Conservation (phyloP, 2,888 invertebrate species). For the Conomelus anceps region DNA sequence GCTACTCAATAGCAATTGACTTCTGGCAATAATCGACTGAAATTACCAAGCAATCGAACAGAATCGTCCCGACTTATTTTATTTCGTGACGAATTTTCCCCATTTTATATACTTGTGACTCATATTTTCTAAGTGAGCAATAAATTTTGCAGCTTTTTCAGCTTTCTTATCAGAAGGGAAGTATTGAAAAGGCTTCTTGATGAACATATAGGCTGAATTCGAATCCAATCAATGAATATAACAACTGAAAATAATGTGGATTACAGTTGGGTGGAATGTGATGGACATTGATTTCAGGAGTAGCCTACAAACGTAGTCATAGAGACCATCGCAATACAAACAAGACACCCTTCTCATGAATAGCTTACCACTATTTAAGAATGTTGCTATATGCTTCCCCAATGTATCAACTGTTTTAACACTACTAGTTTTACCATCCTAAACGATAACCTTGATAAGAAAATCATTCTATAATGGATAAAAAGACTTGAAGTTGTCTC, state of each 20-base stretch:
- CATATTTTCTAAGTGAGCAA: neutral
- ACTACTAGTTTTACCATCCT: too few relatives aligned
- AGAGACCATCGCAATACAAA: neutral
- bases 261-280: neutral
- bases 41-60: neutral
- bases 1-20: neutral
- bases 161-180: neutral
- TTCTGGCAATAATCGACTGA: neutral
- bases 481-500: too few relatives aligned
- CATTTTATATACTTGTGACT: neutral
- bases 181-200: neutral
- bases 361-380: neutral
- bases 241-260: neutral
- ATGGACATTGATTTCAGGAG: neutral
- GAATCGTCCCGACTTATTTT: neutral
- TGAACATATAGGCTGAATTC: too few relatives aligned
- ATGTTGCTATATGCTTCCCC: too few relatives aligned
- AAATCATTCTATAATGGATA: too few relatives aligned
- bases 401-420: too few relatives aligned
- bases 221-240: neutral
- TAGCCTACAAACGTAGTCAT: neutral
- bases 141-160: neutral
- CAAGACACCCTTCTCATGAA: neutral
- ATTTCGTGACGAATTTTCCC: neutral
- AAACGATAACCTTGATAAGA: too few relatives aligned